phyloP scores from a whole-genome alignment of 2,888 invertebrate species.

The Maniola hyperantus region DNA sequence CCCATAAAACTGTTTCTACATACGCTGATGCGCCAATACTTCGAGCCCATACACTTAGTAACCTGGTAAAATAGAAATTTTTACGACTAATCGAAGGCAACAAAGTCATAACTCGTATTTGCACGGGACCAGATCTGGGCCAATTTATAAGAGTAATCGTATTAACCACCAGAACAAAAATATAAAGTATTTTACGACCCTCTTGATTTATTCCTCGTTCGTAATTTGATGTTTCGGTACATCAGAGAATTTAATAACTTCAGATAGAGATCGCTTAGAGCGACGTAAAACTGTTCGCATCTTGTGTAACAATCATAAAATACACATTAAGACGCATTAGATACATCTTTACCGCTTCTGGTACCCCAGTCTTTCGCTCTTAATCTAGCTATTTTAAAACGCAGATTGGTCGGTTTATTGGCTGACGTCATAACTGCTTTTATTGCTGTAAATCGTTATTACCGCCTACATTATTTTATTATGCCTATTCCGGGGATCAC shows the following conservation, averaged over 20 bases:
- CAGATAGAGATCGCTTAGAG: constrained; percentile 77
- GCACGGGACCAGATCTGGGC: constrained; percentile 68
- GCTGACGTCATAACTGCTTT: constrained; percentile 73
- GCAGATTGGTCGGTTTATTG: constrained; percentile 74
- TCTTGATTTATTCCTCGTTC: constrained; percentile 80
- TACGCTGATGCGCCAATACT: constrained; percentile 18
- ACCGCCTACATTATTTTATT: constrained; percentile 75
- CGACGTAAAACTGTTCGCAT: constrained; percentile 76
- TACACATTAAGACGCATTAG: constrained; percentile 81
- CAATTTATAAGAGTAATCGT: constrained; percentile 73
- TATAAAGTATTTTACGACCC: constrained; percentile 79
- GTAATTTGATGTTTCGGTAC: constrained; percentile 81
- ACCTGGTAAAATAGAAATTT: constrained; percentile 36
- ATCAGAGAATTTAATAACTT: constrained; percentile 79
- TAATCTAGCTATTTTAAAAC: constrained; percentile 80
- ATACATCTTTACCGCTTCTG: constrained; percentile 62
- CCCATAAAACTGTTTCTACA: constrained; percentile 21
- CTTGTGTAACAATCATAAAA: constrained; percentile 82
- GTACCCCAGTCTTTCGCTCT: constrained; percentile 69
- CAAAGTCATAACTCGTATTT: constrained; percentile 49
- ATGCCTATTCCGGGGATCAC: constrained; percentile 58
- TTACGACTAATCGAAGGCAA: constrained; percentile 37
- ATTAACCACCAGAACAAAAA: constrained; percentile 71
- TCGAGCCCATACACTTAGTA: constrained; percentile 31
- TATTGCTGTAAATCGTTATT: constrained; percentile 77